Base-by-base conservation (phyloP, 1,140 invertebrate species). In the Habropoda laboriosa region DNA sequence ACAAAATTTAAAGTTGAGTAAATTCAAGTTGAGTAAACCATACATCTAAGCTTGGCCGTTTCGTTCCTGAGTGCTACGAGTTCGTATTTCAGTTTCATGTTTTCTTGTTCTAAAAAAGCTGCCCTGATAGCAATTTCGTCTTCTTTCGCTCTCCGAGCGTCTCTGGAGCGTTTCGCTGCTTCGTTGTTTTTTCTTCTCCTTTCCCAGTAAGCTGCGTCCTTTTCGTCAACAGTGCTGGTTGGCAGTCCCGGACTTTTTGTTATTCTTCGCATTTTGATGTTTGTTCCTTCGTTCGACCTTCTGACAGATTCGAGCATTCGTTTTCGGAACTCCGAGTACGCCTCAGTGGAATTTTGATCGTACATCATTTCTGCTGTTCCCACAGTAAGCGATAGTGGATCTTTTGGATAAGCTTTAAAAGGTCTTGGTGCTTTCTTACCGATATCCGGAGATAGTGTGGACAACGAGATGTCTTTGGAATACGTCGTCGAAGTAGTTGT, bases 91-190 rank as follows among this genome's bases (percentile, higher is more conserved):
- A 97, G 90, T 89, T 94, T 94, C 2, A 95, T 88, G 81, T 97
- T 96, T 92, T 98, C 96, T 60, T 96, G 95, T 92, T 99, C 97
- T 5, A 99, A 93, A 81, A 96, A 98, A 0, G 96, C 96, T 0
- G 97, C 97, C 70, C 97, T 93, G 45, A 99, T 96, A 0, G 98
- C 97, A 24, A 99, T 97, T 88, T 98, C 97, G 76, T 99, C 97
- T 90, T 99, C 98, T 89, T 99, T 98, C 18, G 96, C 95, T 85
- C 98, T 94, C 71, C 98, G 94, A 0, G 97, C 96, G 87, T 99
- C 98, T 51, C 98, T 94, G 0, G 98, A 99, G 72, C 98, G 94
- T 91, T 99, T 99, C 1, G 98, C 98, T 0, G 98, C 98, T 83
- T 97, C 97, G 90, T 99, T 99, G 90, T 99, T 99, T 90, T 98